A percentile compares a stretch with the other conserved stretches of the same genome.
Conservation (phyloP, 2,888 invertebrate genomes). For the Andrena bicolor region DNA sequence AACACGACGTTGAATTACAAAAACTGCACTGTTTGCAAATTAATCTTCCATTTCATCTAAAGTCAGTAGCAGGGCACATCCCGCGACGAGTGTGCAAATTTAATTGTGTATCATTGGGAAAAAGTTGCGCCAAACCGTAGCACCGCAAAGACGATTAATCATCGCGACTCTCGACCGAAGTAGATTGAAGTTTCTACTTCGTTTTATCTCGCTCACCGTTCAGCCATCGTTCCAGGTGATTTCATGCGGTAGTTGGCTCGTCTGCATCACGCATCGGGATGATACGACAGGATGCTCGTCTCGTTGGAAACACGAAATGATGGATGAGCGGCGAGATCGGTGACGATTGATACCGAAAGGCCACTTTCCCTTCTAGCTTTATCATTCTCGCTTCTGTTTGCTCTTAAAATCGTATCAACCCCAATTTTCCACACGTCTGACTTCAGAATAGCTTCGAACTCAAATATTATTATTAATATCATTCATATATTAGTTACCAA, state of each 20-base stretch:
- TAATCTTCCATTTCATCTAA: too few species aligned
- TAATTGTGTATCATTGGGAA: conserved; percentile 14
- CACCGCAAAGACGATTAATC: conserved; percentile 31
- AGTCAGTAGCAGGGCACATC: neutral
- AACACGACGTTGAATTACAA: too few species aligned
- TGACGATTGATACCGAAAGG: conserved; percentile 39
- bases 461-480: too few species aligned
- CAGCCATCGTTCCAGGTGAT: conserved; percentile 40
- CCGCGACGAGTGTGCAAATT: conserved; percentile 9
- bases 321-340: conserved; percentile 40
- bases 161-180: neutral
- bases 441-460: too few species aligned
- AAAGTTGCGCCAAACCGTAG: conserved; percentile 8
- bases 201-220: conserved; percentile 30
- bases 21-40: too few species aligned
- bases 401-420: neutral
- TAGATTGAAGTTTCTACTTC: conserved; percentile 32
- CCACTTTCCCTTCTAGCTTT: conserved; percentile 5
- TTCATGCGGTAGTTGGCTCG: conserved; percentile 21
- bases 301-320: conserved; percentile 32
- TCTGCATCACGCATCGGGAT: neutral
- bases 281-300: conserved; percentile 29
- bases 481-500: neutral
- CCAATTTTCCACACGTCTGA: too few species aligned
- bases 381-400: conserved; percentile 1